A percentile compares a stretch with the other conserved stretches of the same genome.
Evolutionary conservation across 1,140 invertebrate species (phyloP).

Genomic region (Periplaneta americana): DNA sequence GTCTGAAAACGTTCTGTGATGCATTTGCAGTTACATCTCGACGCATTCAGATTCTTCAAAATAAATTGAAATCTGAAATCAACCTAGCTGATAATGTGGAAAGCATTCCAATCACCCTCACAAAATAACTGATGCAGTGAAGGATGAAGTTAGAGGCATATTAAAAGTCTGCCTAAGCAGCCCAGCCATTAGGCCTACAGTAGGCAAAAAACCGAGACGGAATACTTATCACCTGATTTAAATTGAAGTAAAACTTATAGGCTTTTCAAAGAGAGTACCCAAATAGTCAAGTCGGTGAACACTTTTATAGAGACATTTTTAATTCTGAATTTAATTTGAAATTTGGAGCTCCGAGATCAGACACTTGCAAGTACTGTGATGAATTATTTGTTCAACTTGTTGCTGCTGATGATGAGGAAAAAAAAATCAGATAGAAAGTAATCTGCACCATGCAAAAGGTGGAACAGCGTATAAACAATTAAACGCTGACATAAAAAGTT

Average conservation of each 20-base stretch:
- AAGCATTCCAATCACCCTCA: constrained; percentile 8
- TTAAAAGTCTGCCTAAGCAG: constrained; percentile 1
- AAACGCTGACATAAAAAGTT: not conserved
- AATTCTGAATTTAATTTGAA: constrained; percentile 16
- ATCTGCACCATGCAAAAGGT: not conserved
- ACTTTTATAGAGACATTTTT: constrained; percentile 13
- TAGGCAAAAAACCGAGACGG: constrained; percentile 4
- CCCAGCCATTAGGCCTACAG: constrained; percentile 13
- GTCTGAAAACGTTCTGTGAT: constrained; percentile 2
- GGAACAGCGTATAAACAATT: not conserved
- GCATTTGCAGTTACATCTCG: constrained; percentile 3
- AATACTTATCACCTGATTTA: constrained; percentile 3
- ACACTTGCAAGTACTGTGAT: constrained; percentile 11
- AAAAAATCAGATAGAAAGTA: not conserved
- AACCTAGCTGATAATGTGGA: constrained; percentile 1
- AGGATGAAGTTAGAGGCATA: constrained; percentile 8
- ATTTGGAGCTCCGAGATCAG: constrained; percentile 12
- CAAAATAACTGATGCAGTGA: not conserved
- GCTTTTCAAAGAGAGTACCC: constrained; percentile 11
- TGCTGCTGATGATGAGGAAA: not conserved
- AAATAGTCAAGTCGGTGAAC: not conserved
- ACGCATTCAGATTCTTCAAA: constrained; percentile 5
- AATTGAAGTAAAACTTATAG: not conserved
- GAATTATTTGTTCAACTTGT: not conserved
- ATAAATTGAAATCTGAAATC: constrained; percentile 1